phyloP scores from a whole-genome alignment of 2,113 vertebrate species.

The Phycodurus eques region DNA sequence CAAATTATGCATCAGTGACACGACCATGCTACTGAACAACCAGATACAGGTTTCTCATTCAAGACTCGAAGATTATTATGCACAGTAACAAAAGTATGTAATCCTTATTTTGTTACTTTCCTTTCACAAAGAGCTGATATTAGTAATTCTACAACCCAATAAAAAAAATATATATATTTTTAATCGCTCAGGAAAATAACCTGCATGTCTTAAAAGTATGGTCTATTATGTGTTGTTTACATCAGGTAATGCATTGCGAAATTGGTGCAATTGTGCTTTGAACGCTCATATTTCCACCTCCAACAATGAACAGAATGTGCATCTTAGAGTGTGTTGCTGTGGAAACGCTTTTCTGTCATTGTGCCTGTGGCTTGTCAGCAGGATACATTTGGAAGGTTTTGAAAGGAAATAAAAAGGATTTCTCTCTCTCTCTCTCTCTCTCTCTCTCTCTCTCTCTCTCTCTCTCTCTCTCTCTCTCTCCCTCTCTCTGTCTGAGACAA shows the following conservation, averaged over 20 bases:
- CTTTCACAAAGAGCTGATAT: neutral
- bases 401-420: slow-evolving; percentile 16
- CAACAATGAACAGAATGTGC: neutral
- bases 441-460: too few relatives aligned
- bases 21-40: neutral
- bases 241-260: neutral
- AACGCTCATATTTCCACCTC: slow-evolving; percentile 1
- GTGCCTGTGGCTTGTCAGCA: slow-evolving; percentile 6
- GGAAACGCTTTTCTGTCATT: slow-evolving; percentile 23
- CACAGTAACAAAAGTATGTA: neutral
- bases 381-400: slow-evolving; percentile 20
- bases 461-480: too few relatives aligned
- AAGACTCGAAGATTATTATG: neutral
- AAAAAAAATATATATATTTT: neutral
- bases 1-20: neutral
- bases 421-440: too few relatives aligned
- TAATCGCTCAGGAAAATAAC: neutral
- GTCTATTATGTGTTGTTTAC: neutral
- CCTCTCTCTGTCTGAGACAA: neutral
- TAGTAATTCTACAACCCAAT: neutral
- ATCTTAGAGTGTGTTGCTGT: slow-evolving; percentile 17
- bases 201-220: neutral
- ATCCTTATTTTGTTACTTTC: neutral
- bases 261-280: neutral
- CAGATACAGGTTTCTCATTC: neutral